phyloP scores from a whole-genome alignment of 1,140 invertebrate species.

The Ceratitis capitata region DNA sequence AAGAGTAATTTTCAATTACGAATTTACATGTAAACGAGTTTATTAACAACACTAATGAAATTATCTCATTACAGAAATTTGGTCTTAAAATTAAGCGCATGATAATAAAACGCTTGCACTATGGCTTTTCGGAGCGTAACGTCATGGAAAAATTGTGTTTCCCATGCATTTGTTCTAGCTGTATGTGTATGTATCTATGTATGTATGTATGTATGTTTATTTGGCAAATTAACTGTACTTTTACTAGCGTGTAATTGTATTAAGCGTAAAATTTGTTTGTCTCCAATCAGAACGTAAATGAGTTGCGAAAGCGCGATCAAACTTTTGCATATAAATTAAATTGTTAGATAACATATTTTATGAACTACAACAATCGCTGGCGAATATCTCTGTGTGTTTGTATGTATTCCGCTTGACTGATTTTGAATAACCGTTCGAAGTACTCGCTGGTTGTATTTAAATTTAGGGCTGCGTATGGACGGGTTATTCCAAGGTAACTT shows the following conservation, averaged over 20 bases:
- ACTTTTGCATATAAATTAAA: constrained; percentile 4
- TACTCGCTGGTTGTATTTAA: not conserved
- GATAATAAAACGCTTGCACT: not conserved
- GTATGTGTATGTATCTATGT: not conserved
- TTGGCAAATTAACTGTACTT: not conserved
- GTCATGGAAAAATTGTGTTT: not conserved
- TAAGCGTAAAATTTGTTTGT: constrained; percentile 6
- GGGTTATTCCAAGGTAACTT: no score
- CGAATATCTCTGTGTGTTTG: not conserved
- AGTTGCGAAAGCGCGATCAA: not conserved
- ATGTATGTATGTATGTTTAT: not conserved
- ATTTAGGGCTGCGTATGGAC: no score
- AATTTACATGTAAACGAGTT: constrained; percentile 37
- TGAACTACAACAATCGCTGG: not conserved
- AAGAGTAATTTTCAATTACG: constrained; percentile 15
- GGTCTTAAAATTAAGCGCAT: constrained; percentile 13
- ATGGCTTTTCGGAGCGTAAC: not conserved
- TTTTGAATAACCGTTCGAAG: not conserved
- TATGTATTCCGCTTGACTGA: not conserved
- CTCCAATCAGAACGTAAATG: constrained; percentile 12
- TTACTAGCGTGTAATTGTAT: not conserved
- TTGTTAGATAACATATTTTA: constrained; percentile 13
- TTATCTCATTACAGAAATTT: constrained; percentile 28
- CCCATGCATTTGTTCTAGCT: not conserved
- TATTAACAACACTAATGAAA: constrained; percentile 35